Evolutionary conservation across 2,888 invertebrate genomes (phyloP).

Genomic region (Rhagophthalmus giganteus): DNA sequence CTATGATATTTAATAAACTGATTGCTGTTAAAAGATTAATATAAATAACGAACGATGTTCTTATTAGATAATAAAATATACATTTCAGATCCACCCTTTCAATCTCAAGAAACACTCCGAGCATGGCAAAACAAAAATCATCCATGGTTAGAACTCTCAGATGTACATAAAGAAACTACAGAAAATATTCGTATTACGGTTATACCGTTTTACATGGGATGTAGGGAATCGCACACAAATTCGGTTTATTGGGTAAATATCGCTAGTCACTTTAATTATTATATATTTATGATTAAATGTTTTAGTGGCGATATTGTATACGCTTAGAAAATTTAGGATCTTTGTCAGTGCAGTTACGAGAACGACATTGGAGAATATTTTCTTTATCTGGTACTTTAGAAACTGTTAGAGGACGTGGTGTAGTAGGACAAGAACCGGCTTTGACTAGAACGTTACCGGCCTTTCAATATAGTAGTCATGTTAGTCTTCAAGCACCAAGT

Average conservation of each 20-base stretch:
- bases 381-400: constrained; percentile 91
- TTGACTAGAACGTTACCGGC: constrained; percentile 86
- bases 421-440: constrained; percentile 97
- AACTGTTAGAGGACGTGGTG: constrained; percentile 91
- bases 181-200: constrained; percentile 96
- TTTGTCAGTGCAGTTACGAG: constrained; percentile 86
- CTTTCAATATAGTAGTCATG: constrained; percentile 97
- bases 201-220: constrained; percentile 98
- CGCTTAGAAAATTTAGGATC: constrained; percentile 92
- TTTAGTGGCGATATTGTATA: constrained; percentile 96
- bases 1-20: no score
- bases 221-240: constrained; percentile 85
- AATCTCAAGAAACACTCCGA: constrained; percentile 84
- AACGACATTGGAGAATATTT: constrained; percentile 98
- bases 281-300: no score
- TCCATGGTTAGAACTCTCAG: constrained; percentile 94
- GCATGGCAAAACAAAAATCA: constrained; percentile 98
- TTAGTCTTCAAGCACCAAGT: constrained; percentile 93
- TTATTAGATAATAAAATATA: no score
- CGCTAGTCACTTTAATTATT: no score
- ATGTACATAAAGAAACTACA: constrained; percentile 96
- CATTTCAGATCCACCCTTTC: constrained; percentile 77
- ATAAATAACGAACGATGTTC: no score
- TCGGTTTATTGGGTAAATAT: constrained; percentile 92
- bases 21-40: no score